phyloP scores from a whole-genome alignment of 2,113 vertebrate species.

The Elgaria multicarinata region DNA sequence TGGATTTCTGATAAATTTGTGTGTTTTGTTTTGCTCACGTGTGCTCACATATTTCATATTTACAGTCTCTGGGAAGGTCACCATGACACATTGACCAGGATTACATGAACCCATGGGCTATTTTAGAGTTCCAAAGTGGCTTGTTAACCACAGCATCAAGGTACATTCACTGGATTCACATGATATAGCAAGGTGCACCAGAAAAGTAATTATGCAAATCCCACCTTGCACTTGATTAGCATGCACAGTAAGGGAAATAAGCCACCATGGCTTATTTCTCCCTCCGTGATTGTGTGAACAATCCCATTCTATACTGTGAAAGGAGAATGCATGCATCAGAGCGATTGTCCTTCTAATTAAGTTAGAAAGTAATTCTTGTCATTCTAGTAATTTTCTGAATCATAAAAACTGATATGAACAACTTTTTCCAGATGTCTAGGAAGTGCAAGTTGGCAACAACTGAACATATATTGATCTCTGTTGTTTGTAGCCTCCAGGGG shows the following conservation, averaged over 20 bases:
- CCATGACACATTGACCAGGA: neutral
- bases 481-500: conserved; percentile 64
- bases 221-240: too few species aligned
- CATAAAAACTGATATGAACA: neutral
- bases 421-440: conserved; percentile 56
- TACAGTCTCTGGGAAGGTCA: neutral
- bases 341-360: neutral
- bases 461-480: conserved; percentile 64
- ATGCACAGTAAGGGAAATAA: neutral
- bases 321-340: neutral
- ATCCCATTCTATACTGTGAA: neutral
- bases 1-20: neutral
- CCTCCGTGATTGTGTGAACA: neutral
- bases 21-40: neutral
- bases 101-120: too few species aligned
- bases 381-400: neutral
- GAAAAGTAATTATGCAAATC: too few species aligned
- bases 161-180: too few species aligned
- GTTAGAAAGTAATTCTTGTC: too few species aligned
- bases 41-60: neutral
- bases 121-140: too few species aligned
- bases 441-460: conserved; percentile 64
- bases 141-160: too few species aligned
- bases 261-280: neutral
- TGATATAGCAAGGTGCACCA: too few species aligned